Conservation (phyloP, 1,140 invertebrate species). For the Drosophila azteca region DNA sequence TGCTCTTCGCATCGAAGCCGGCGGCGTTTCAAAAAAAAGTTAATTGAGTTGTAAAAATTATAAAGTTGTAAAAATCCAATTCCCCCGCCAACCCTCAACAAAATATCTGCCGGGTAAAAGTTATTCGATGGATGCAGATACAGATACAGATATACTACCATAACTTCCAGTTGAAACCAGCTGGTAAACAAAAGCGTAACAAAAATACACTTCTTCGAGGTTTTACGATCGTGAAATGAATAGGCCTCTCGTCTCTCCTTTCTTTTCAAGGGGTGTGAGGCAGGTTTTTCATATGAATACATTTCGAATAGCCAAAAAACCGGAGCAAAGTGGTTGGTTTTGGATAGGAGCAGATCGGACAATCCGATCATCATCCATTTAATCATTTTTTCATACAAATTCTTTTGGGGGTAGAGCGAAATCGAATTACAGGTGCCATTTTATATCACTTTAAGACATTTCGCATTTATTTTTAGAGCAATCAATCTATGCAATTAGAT, state of each 20-base stretch:
- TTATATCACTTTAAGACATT: too few species aligned
- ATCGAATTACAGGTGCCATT: too few species aligned
- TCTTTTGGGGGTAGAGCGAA: too few species aligned
- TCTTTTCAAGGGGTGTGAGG: constrained; percentile 12
- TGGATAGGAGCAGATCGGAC: constrained; percentile 37
- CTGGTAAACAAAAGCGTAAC: constrained; percentile 63
- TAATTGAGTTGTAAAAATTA: constrained; percentile 83
- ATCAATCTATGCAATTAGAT: too few species aligned
- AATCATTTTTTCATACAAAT: constrained; percentile 9
- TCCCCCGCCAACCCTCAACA: neutral
- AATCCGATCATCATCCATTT: constrained; percentile 16
- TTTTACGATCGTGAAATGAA: constrained; percentile 76
- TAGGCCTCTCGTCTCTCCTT: constrained; percentile 49
- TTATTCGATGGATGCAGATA: constrained; percentile 44
- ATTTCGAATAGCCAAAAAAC: constrained; percentile 23
- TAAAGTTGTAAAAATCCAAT: constrained; percentile 73
- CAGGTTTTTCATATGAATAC: constrained; percentile 41
- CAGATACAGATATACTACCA: constrained; percentile 40
- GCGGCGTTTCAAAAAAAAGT: constrained; percentile 71
- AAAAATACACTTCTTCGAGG: constrained; percentile 57
- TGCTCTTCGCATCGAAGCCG: constrained; percentile 6
- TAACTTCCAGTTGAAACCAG: constrained; percentile 71
- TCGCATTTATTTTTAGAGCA: too few species aligned
- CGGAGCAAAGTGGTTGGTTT: constrained; percentile 30
- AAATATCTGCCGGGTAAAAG: constrained; percentile 51